Evolutionary conservation across 2,888 invertebrate genomes (phyloP), one percentile per base, ranked within the genome.

Genomic region (Ceramica pisi): DNA sequence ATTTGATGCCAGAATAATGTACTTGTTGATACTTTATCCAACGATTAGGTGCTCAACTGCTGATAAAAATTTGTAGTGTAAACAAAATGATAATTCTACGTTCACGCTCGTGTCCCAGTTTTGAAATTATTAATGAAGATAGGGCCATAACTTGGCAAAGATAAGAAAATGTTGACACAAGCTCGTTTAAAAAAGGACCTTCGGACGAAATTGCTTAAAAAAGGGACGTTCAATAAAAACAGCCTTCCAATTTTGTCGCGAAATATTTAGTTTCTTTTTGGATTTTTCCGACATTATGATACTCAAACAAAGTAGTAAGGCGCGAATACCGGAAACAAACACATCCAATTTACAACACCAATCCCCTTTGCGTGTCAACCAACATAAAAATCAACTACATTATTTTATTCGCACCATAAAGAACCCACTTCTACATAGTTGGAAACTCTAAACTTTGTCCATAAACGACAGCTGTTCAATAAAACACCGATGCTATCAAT

Each of bases 41-140:
- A 50, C 41, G 71, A 82, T 76, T 63, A 73, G 14, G 63, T 63
- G 78, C 75, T 71, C 63, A 71, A 51, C 51, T 50, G 67, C 62
- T 71, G 82, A 84, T 86, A 86, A 80, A 53, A 73, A 55, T 61
- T 75, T 56, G 55, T 74, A 61, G 67, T 69, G 72, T 75, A 79
- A 79, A 74, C 71, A 78, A 71, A 78, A 76, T 74, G 51, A 84
- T 69, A 69, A 56, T 23, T 74, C 51, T 65, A 61, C 59, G 35
- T 55, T 12, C 23, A 38, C 21, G 65, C 38, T 62, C 55, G 57
- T 70, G 85, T 9, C 57, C 85, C 59, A 76, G 57, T 86, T 86
- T 76, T 59, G 55, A 68, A 69, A 80, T 71, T n/a, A 57, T 75
- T 69, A 68, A 76, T 51, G 65, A 65, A 60, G 60, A 71, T 71